These are phyloP conservation scores for Xanthorhoe spadicearia DNA, from an alignment of 2,888 invertebrate genomes.

Conservation along the genomic window DNA sequence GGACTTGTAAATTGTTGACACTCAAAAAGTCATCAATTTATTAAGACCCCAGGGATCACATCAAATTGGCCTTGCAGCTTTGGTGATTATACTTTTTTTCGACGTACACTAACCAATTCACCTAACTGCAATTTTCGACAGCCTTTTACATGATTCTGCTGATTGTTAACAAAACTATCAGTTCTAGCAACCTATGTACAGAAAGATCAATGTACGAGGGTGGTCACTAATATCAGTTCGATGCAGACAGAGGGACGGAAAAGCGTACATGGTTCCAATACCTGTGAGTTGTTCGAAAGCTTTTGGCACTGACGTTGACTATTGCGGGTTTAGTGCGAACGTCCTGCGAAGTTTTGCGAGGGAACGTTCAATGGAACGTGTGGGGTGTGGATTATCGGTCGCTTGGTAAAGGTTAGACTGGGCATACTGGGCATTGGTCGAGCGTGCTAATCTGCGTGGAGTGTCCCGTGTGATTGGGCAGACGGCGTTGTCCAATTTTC, in stretches of 20 bases:
- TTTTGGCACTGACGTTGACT: constrained; percentile 54
- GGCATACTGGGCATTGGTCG: constrained; percentile 71
- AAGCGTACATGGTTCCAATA: constrained; percentile 68
- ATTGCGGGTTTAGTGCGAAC: constrained; percentile 61
- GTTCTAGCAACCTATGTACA: constrained; percentile 31
- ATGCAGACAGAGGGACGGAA: constrained; percentile 68
- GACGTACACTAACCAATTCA: not conserved
- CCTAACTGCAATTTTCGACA: not conserved
- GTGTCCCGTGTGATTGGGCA: constrained; percentile 83
- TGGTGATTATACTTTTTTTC: too few relatives aligned
- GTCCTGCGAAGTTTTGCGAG: constrained; percentile 50
- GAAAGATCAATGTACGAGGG: constrained; percentile 55
- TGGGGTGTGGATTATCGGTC: constrained; percentile 67
- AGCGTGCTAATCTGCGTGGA: constrained; percentile 82
- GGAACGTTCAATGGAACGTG: constrained; percentile 70
- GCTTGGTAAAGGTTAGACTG: constrained; percentile 60
- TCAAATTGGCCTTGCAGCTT: too few relatives aligned
- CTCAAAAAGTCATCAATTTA: too few relatives aligned
- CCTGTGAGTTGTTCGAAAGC: constrained; percentile 54
- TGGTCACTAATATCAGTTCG: constrained; percentile 69
- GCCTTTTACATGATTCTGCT: not conserved
- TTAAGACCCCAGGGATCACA: too few relatives aligned
- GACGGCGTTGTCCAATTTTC: constrained; percentile 82
- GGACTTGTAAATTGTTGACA: too few relatives aligned
- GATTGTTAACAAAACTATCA: not conserved